Percentiles rank a stretch among this genome's conserved stretches.
Conservation (phyloP, 2,888 invertebrate genomes). For the Dinocampus coccinellae region DNA sequence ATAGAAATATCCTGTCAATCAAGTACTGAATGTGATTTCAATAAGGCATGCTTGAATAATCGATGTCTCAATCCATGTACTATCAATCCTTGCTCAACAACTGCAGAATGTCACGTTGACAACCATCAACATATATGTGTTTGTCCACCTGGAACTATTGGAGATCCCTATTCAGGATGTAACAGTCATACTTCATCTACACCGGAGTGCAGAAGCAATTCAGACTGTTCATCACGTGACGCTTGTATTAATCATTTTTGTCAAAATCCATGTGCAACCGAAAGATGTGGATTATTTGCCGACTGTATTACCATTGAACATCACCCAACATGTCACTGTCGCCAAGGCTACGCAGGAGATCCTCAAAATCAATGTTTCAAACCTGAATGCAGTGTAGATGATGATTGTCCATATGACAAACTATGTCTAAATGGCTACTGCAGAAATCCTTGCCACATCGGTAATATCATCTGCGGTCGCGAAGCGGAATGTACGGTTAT, state of each 20-base stretch:
- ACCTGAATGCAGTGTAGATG: conserved; percentile 85
- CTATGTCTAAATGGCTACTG: conserved; percentile 85
- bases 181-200: conserved; percentile 71
- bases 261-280: conserved; percentile 84
- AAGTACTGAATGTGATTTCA: conserved; percentile 80
- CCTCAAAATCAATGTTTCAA: conserved; percentile 87
- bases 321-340: conserved; percentile 87
- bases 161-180: conserved; percentile 87
- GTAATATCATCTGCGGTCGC: conserved; percentile 80
- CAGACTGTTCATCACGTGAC: conserved; percentile 81
- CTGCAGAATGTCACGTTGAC: conserved; percentile 82
- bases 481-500: conserved; percentile 83
- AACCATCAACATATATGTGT: conserved; percentile 84
- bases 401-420: conserved; percentile 88
- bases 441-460: conserved; percentile 80
- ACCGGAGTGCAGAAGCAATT: conserved; percentile 80
- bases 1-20: conserved; percentile 76
- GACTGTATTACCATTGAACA: conserved; percentile 83
- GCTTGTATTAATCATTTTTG: conserved; percentile 86
- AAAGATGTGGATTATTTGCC: conserved; percentile 86
- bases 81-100: conserved; percentile 80
- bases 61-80: conserved; percentile 84
- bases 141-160: conserved; percentile 80
- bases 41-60: conserved; percentile 80
- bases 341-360: conserved; percentile 88